phyloP scores from a whole-genome alignment of 1,140 invertebrate genomes.

The Dreissena rostriformis region DNA sequence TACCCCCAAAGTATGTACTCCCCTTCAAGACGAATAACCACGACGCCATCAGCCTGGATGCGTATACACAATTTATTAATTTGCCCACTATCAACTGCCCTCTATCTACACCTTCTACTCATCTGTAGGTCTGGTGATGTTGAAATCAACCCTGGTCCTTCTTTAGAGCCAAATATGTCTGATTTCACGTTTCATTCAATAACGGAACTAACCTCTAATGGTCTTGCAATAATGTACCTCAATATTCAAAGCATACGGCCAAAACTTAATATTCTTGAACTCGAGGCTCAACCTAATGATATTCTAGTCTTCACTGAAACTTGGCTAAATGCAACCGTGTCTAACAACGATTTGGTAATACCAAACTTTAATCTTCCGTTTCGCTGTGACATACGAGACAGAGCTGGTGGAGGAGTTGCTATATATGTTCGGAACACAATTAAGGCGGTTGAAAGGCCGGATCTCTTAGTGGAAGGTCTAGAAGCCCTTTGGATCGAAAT shows the following conservation, averaged over 20 bases:
- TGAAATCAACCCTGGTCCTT: conserved; percentile 3
- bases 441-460: not conserved
- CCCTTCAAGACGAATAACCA: too few species aligned
- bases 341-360: not conserved
- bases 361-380: not conserved
- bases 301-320: not conserved
- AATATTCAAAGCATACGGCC: not conserved
- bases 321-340: not conserved
- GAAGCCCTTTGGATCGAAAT: conserved; percentile 27
- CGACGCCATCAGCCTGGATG: too few species aligned
- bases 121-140: not conserved
- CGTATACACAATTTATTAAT: too few species aligned
- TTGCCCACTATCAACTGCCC: too few species aligned
- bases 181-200: not conserved
- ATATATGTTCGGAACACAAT: not conserved
- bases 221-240: not conserved
- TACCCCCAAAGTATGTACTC: too few species aligned
- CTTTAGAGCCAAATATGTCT: not conserved
- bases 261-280: not conserved
- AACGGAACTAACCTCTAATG: not conserved
- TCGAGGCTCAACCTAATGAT: not conserved
- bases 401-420: conserved; percentile 1
- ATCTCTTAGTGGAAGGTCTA: not conserved
- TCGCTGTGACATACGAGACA: not conserved
- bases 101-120: not conserved